Evolutionary conservation across 2,797 vertebrate species (phyloP).

Genomic region (Cossypha caffra): DNA sequence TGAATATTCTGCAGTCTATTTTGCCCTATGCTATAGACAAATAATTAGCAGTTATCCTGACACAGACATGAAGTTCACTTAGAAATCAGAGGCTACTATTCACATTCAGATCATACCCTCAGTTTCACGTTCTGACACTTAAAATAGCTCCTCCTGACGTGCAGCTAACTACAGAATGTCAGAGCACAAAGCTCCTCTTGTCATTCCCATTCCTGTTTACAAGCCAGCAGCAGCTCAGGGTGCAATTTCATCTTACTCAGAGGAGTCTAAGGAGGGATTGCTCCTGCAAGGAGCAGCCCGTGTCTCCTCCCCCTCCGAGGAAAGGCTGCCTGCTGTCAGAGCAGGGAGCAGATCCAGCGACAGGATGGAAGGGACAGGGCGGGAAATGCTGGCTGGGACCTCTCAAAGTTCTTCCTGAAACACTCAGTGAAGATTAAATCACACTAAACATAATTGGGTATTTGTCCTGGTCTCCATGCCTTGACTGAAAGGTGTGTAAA

Average conservation of each 20-base stretch:
- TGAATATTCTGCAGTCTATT: not conserved
- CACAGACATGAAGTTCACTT: not conserved
- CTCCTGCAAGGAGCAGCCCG: not conserved
- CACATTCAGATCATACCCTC: not conserved
- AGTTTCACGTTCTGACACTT: not conserved
- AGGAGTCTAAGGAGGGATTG: not conserved
- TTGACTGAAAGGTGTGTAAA: not conserved
- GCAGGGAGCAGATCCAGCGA: not conserved
- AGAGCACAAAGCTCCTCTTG: not conserved
- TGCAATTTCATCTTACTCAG: not conserved
- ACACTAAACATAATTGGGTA: not conserved
- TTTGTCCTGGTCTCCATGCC: not conserved
- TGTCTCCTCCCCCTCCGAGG: not conserved
- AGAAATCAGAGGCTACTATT: not conserved
- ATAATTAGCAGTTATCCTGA: not conserved
- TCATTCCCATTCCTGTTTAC: not conserved
- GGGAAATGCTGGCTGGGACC: not conserved
- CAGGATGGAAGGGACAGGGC: not conserved
- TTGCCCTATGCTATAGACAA: not conserved
- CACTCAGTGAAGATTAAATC: not conserved
- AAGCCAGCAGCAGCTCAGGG: not conserved
- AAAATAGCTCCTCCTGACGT: not conserved
- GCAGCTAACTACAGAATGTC: not conserved
- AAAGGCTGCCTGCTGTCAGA: not conserved
- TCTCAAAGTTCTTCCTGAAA: not conserved